A percentile compares a stretch with the other conserved stretches of the same genome.
Conservation (phyloP, 1,140 invertebrate species). For the Drosophila mayri region DNA sequence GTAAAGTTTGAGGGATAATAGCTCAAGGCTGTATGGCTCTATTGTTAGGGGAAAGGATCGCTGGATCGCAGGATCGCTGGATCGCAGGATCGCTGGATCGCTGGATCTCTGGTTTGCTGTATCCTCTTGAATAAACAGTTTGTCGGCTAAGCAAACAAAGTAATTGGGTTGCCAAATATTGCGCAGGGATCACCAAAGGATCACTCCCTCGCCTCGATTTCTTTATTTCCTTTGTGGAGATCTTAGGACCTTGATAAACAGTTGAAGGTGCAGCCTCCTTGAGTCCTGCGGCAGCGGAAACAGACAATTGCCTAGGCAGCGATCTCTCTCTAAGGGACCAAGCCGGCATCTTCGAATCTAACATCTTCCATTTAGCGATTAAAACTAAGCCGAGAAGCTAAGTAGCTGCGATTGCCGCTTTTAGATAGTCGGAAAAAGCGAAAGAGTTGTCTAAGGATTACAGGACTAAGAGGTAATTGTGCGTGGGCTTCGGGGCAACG, state of each 20-base stretch:
- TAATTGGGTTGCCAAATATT: slow-evolving; percentile 82
- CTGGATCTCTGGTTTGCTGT: neutral
- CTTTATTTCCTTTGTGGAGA: slow-evolving; percentile 3
- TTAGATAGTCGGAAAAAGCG: slow-evolving; percentile 19
- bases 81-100: neutral
- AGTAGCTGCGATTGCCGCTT: slow-evolving; percentile 51
- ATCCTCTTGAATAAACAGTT: slow-evolving; percentile 69
- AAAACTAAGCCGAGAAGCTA: slow-evolving; percentile 70
- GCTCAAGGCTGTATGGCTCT: slow-evolving; percentile 78
- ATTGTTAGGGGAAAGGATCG: slow-evolving; percentile 46
- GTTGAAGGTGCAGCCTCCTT: slow-evolving; percentile 44
- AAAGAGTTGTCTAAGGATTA: slow-evolving; percentile 72
- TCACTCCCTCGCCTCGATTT: slow-evolving; percentile 18
- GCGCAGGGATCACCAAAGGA: slow-evolving; percentile 34
- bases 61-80: neutral
- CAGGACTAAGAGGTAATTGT: slow-evolving; percentile 48
- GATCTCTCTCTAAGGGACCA: neutral
- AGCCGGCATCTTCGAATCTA: neutral
- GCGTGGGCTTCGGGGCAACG: slow-evolving; percentile 17
- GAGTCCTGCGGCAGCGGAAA: slow-evolving; percentile 43
- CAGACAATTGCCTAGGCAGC: slow-evolving; percentile 35
- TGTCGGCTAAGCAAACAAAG: slow-evolving; percentile 73
- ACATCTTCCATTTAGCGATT: slow-evolving; percentile 13
- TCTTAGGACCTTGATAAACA: slow-evolving; percentile 11
- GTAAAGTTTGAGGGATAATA: slow-evolving; percentile 66